phyloP scores from a whole-genome alignment of 2,888 invertebrate genomes.

The Brenthis daphne region DNA sequence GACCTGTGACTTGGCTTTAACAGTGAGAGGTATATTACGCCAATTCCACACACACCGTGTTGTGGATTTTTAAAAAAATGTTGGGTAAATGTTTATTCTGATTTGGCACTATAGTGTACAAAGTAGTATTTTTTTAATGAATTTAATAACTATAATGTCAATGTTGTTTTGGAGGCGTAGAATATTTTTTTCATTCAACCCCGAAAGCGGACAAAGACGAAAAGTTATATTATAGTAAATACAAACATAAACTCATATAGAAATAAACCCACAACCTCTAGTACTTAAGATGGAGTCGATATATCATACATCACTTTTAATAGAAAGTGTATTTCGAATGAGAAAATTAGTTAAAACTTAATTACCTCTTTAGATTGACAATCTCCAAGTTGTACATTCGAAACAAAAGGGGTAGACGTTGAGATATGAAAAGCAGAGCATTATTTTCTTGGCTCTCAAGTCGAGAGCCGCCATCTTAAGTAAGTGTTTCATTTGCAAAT shows the following conservation, averaged over 20 bases:
- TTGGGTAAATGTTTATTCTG: not conserved
- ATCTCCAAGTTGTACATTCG: conserved; percentile 4
- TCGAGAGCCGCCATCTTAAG: conserved; percentile 33
- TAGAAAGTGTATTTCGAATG: no score
- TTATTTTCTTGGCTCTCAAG: conserved; percentile 29
- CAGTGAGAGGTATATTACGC: conserved; percentile 14
- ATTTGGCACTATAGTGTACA: not conserved
- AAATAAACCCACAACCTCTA: no score
- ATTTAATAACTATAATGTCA: no score
- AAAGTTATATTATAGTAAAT: no score
- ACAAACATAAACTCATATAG: no score
- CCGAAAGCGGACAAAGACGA: no score
- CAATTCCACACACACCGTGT: conserved; percentile 11
- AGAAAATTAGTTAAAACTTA: not conserved
- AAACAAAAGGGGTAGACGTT: conserved; percentile 15
- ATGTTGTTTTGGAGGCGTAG: no score
- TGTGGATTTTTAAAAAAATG: conserved; percentile 19
- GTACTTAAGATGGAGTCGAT: no score
- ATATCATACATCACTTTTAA: no score
- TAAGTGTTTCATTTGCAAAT: conserved; percentile 43
- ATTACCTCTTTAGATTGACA: conserved; percentile 13
- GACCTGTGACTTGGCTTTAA: conserved; percentile 16
- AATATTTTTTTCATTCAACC: no score
- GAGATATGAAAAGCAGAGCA: conserved; percentile 27
- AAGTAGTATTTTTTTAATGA: no score